phyloP scores from a whole-genome alignment of 2,888 invertebrate genomes.

The Monoplex corrugatus region DNA sequence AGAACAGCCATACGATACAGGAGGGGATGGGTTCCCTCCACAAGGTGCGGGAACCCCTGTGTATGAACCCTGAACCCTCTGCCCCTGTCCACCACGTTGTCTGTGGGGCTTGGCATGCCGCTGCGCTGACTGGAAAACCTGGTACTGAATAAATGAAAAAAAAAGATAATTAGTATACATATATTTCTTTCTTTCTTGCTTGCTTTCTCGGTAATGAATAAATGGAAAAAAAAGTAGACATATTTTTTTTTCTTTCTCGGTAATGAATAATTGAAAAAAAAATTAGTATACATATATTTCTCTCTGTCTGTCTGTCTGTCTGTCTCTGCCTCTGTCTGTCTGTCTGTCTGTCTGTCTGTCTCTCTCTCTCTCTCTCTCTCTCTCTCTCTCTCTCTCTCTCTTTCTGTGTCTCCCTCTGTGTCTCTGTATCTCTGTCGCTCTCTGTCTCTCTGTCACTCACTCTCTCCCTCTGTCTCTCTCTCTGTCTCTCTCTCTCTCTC shows the following conservation, averaged over 20 bases:
- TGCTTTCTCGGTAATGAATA: too few relatives aligned
- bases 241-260: too few relatives aligned
- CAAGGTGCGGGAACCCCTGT: conserved; percentile 62
- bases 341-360: not conserved
- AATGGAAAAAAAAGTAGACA: too few relatives aligned
- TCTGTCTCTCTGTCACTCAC: too few relatives aligned
- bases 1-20: conserved; percentile 70
- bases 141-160: too few relatives aligned
- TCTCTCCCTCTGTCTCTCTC: not conserved
- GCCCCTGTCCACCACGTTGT: conserved; percentile 56
- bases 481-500: not conserved
- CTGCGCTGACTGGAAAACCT: conserved; percentile 67
- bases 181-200: not conserved
- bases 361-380: not conserved
- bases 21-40: conserved; percentile 29
- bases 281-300: not conserved
- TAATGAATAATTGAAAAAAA: too few relatives aligned
- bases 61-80: conserved; percentile 61
- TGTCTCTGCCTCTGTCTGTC: not conserved
- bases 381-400: not conserved
- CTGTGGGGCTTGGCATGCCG: conserved; percentile 74
- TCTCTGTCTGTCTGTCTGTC: not conserved
- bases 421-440: too few relatives aligned
- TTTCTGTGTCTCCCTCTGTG: too few relatives aligned
- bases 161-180: not conserved